Evolutionary conservation across 2,888 invertebrate genomes (phyloP).

Genomic region (Neoitamus cyanurus): DNA sequence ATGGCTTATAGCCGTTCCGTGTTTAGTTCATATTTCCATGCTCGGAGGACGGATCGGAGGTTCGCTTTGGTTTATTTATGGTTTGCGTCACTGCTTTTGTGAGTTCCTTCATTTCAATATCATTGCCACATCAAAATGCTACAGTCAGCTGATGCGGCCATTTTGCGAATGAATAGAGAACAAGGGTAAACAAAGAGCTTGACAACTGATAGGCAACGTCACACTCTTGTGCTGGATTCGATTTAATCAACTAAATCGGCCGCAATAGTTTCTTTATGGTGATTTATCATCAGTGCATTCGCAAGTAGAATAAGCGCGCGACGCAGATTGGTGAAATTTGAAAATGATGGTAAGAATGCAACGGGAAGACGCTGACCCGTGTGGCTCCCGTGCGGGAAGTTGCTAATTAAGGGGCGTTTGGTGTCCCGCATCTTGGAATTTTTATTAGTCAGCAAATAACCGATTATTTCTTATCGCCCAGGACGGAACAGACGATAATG

Average conservation of each 20-base stretch:
- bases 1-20: too few relatives aligned
- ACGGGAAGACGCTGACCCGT: neutral
- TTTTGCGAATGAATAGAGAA: neutral
- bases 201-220: slow-evolving; percentile 30
- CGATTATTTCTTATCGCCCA: neutral
- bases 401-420: slow-evolving; percentile 33
- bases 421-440: neutral
- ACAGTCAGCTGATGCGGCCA: slow-evolving; percentile 11
- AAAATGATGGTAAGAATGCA: slow-evolving; percentile 42
- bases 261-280: slow-evolving; percentile 3
- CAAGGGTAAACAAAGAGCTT: slow-evolving; percentile 27
- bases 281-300: neutral
- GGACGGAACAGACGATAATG: slow-evolving; percentile 46
- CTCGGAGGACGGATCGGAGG: too few relatives aligned
- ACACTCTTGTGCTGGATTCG: neutral
- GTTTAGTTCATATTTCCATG: too few relatives aligned
- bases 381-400: neutral
- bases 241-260: neutral
- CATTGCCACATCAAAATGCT: neutral
- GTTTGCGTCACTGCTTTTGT: neutral
- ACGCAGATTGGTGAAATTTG: neutral
- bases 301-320: neutral
- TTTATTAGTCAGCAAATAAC: slow-evolving; percentile 2
- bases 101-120: neutral
- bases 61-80: too few relatives aligned